A percentile compares a stretch with the other conserved stretches of the same genome.
Evolutionary conservation across 2,888 invertebrate genomes (phyloP).

Genomic region (Diarsia brunnea): DNA sequence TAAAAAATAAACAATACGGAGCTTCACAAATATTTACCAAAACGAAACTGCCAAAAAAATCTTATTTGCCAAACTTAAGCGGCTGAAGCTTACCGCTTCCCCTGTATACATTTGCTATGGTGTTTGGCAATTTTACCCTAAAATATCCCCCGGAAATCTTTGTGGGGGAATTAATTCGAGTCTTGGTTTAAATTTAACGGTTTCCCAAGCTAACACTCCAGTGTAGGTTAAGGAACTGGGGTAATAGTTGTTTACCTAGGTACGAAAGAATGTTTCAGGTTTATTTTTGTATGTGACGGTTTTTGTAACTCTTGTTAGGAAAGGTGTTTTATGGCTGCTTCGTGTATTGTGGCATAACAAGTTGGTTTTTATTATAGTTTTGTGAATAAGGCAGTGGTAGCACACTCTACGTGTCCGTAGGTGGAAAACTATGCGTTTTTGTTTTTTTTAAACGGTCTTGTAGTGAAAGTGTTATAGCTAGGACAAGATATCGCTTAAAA

Average conservation of each 20-base stretch:
- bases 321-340: background rate
- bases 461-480: too few relatives aligned
- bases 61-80: constrained; percentile 58
- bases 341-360: background rate
- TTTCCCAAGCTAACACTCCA: constrained; percentile 55
- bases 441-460: too few relatives aligned
- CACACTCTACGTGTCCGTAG: too few relatives aligned
- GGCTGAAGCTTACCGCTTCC: constrained; percentile 44
- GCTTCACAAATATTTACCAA: constrained; percentile 53
- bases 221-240: constrained; percentile 23
- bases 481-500: too few relatives aligned
- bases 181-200: constrained; percentile 66
- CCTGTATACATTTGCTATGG: constrained; percentile 63
- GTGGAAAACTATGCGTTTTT: too few relatives aligned
- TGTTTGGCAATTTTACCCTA: constrained; percentile 64
- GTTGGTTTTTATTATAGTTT: constrained; percentile 11
- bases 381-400: background rate
- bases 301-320: background rate
- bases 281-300: constrained; percentile 12
- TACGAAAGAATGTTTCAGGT: constrained; percentile 16
- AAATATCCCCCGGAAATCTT: constrained; percentile 62
- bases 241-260: constrained; percentile 29
- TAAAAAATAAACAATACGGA: constrained; percentile 45
- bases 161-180: constrained; percentile 66
- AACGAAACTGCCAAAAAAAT: constrained; percentile 46